Base-by-base conservation (phyloP, 1,140 invertebrate species). In the Anadara kagoshimensis region DNA sequence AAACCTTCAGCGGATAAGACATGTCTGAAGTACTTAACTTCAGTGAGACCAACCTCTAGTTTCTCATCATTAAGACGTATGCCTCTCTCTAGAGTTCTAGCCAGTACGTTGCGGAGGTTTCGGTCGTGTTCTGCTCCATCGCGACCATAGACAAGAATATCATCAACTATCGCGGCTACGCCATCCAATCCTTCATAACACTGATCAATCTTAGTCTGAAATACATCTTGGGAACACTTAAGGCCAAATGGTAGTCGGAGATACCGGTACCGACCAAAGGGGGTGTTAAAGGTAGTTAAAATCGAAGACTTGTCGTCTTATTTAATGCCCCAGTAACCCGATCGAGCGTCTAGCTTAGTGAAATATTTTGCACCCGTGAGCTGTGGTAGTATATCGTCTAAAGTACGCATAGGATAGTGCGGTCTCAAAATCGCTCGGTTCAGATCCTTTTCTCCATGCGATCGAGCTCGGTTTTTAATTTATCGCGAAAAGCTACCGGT, bases 351-450 rank as follows among this genome's bases (percentile, higher is more conserved):
- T 8, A 88, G 45, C 24, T 68, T 76, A 14, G 45, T 61, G 62
- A 78, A 78, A 45, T 68, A 69, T 45, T 63, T 69, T 4, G 71
- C 71, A 3, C 58, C 43, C 7, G 64, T 22, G 12, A 77, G 10
- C 69, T 63, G n/a, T n/a, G n/a, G n/a, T n/a, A n/a, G n/a, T n/a
- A n/a, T n/a, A n/a, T n/a, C n/a, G n/a, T n/a, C n/a, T n/a, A n/a
- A n/a, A n/a, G n/a, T n/a, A n/a, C n/a, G n/a, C n/a, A n/a, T n/a
- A n/a, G n/a, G n/a, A n/a, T n/a, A n/a, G n/a, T n/a, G n/a, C n/a
- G n/a, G n/a, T n/a, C n/a, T n/a, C n/a, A n/a, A n/a, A 91, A 49
- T 90, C 88, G 2, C 90, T 89, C 8, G 88, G 84, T 69, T 88
- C 74, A 20, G 61, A 77, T 14, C 85, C 75, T 56, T 77, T 81